Evolutionary conservation across 1,140 invertebrate genomes (phyloP), one percentile per base, ranked within the genome.

Genomic region (Sesamia nonagrioides): DNA sequence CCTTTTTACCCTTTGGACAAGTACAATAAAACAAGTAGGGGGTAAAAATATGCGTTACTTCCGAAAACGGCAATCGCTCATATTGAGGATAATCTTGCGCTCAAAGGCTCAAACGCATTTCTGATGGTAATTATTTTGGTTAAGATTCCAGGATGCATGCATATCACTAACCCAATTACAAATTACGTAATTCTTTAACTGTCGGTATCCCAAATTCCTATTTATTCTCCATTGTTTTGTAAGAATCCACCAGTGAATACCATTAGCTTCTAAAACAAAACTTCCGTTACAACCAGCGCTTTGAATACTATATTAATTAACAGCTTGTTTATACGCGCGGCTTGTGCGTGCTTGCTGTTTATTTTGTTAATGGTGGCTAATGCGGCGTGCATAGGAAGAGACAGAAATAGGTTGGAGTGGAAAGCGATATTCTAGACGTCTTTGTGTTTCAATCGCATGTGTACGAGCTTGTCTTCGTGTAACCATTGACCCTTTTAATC

Each of bases 321-420:
- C 40, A 68, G 48, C 33, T 11, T 71, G 68, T 71, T 71, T 71
- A 71, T 71, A 71, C 48, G 63, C 9, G 40, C 61, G 50, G 48
- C 37, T 77, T 50, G 48, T 61, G 42, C 52, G 75, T 69, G 60
- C 50, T 56, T 61, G 37, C 45, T 82, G 81, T 84, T 80, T 82
- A 77, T 82, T 82, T 80, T 79, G 74, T 82, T 80, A 79, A 84
- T 84, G 81, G 78, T 66, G 11, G 63, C 52, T 73, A 73, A 69
- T 69, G 68, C 63, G 42, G 45, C 17, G 6, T 50, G 40, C 13
- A 18, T 68, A 27, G 42, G 40, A 68, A 71, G 18, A 71, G 18
- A 71, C 9, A 37, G 15, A 54, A 71, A 71, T 50, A 71, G 60
- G 27, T 27, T 1, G 27, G 60, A 63, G 42, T 61, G 60, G 35